Conservation (phyloP, 2,888 invertebrate species). For the Acholoe squamosa region DNA sequence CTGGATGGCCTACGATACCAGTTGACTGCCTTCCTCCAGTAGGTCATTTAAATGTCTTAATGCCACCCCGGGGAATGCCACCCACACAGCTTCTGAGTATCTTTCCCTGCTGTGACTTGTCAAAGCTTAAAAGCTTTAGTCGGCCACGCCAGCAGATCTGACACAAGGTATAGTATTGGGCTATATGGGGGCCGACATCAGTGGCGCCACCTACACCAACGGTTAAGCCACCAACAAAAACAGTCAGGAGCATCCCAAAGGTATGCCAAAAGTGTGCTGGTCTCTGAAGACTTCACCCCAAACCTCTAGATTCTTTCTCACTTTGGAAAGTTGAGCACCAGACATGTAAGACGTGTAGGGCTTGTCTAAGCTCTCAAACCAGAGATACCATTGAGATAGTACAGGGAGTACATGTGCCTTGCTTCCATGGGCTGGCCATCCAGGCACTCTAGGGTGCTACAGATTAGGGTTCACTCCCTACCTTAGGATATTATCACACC, state of each 20-base stretch:
- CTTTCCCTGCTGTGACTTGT: background rate
- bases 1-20: no score
- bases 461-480: no score
- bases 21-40: no score
- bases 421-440: no score
- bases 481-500: no score
- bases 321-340: background rate
- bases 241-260: background rate
- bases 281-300: background rate
- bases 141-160: no score
- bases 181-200: background rate
- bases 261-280: background rate
- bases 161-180: background rate
- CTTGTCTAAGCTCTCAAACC: no score
- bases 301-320: background rate
- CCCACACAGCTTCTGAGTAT: no score
- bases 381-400: no score
- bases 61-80: background rate
- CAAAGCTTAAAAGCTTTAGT: background rate
- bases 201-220: conserved; percentile 3
- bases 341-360: background rate
- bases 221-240: background rate
- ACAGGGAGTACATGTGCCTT: no score
- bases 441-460: no score
- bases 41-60: no score